Evolutionary conservation across 2,888 invertebrate genomes (phyloP).

Genomic region (Mellilla xanthometata): DNA sequence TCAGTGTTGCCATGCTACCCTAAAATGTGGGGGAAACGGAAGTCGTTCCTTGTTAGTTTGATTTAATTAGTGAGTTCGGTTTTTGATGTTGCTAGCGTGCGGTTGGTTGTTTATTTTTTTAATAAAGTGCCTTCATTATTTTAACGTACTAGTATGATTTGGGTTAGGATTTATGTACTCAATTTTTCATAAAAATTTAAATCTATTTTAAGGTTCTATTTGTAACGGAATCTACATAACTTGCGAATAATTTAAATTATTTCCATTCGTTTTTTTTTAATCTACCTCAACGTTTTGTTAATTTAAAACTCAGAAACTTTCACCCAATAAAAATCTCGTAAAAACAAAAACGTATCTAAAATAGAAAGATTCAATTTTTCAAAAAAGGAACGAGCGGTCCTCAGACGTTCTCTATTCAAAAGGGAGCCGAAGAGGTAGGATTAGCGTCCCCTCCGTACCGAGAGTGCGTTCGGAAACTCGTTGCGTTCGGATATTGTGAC

Average conservation of each 20-base stretch:
- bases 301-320: neutral
- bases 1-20: slow-evolving; percentile 57
- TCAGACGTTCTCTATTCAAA: slow-evolving; percentile 29
- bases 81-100: slow-evolving; percentile 58
- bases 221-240: no score
- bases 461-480: slow-evolving; percentile 33
- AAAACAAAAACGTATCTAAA: slow-evolving; percentile 6
- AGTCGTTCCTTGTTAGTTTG: slow-evolving; percentile 71
- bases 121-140: slow-evolving; percentile 6
- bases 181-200: no score
- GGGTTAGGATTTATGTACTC: no score
- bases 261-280: no score
- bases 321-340: neutral
- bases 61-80: slow-evolving; percentile 75
- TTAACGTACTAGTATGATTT: no score
- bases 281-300: no score
- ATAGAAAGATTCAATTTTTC: slow-evolving; percentile 11
- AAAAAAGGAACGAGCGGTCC: slow-evolving; percentile 13
- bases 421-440: slow-evolving; percentile 39
- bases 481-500: slow-evolving; percentile 14
- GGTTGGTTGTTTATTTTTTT: slow-evolving; percentile 31
- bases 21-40: slow-evolving; percentile 60
- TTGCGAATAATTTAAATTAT: no score
- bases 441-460: slow-evolving; percentile 34
- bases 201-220: no score